Conservation (phyloP, 2,888 invertebrate species). For the Cataglyphis rosenhaueri region DNA sequence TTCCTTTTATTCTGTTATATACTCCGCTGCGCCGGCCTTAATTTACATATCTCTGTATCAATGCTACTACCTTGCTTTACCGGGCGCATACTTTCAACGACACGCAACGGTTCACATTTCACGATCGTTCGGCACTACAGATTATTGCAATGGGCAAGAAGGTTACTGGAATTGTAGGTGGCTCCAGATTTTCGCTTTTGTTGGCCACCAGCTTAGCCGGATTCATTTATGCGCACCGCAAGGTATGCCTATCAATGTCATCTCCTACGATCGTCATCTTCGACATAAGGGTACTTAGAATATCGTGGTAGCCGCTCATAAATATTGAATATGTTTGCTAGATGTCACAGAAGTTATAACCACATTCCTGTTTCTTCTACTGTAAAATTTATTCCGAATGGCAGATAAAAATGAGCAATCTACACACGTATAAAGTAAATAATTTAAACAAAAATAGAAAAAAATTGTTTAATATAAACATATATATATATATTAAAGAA, state of each 20-base stretch:
- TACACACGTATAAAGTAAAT: not conserved
- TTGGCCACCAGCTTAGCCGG: not conserved
- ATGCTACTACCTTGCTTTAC: conserved; percentile 74
- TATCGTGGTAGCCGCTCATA: conserved; percentile 21
- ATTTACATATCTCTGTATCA: conserved; percentile 80
- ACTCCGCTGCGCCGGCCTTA: conserved; percentile 64
- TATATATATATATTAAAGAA: not conserved
- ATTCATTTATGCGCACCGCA: not conserved
- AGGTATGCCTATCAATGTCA: conserved; percentile 21
- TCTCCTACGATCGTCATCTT: conserved; percentile 19
- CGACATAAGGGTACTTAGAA: conserved; percentile 24
- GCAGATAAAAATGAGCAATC: not conserved
- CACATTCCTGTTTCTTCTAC: not conserved
- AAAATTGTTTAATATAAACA: not conserved
- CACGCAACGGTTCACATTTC: conserved; percentile 74
- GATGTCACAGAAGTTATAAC: conserved; percentile 5
- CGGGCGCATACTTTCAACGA: conserved; percentile 70
- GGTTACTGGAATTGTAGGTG: conserved; percentile 39
- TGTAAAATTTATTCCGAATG: conserved; percentile 33
- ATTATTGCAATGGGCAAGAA: conserved; percentile 23
- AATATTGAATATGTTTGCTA: conserved; percentile 14
- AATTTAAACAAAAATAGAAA: not conserved
- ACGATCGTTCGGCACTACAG: conserved; percentile 50
- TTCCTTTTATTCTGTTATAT: conserved; percentile 63
- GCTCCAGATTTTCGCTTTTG: conserved; percentile 22